Evolutionary conservation across 1,140 invertebrate genomes (phyloP), one percentile per base, ranked within the genome.

Genomic region (Penaeus japonicus): DNA sequence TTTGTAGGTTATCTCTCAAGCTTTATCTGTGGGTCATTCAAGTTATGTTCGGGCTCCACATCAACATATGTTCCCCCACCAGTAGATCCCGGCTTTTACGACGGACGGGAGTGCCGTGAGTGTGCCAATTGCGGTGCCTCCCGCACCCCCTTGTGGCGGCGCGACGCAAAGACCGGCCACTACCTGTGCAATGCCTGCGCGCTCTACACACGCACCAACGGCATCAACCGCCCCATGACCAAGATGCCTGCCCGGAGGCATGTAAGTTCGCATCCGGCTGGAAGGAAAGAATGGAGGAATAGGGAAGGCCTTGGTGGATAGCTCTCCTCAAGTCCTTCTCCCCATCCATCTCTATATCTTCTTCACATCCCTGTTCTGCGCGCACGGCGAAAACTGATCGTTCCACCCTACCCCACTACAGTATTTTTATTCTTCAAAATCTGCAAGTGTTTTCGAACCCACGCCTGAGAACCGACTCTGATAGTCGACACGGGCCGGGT

Each of bases 61-160:
- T 47, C 47, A 47, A 1, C 47, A 7, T 47, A 15, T 47, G 47
- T 47, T 15, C 47, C 47, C 47, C 35, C 7, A 5, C 27, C 27
- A 10, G 85, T 24, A 24, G 54, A 47, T 53, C 35, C 27, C 32
- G 54, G 80, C 30, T 32, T 78, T 20, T 79, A 65, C 18, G 81
- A 88, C 30, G 27, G 35, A 18, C 73, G 87, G 78, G 97, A 97
- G 94, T 96, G 96, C 91, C 95, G 97, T 91, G 97, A 99, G 94
- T 99, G 98, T 93, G 97, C 98, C 91, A 99, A 99, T 95, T 99
- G 98, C 94, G 98, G 98, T 91, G 97, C 97, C 90, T 96, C 97
- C 92, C 96, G 96, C 91, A 99, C 98, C 89, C 98, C 98, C 89
- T 94, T 99, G 89, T 99, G 98, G 98, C 95, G 98, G 91, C 94